Conservation (phyloP, 1,140 invertebrate species). For the Akabosia matsudoensis region DNA sequence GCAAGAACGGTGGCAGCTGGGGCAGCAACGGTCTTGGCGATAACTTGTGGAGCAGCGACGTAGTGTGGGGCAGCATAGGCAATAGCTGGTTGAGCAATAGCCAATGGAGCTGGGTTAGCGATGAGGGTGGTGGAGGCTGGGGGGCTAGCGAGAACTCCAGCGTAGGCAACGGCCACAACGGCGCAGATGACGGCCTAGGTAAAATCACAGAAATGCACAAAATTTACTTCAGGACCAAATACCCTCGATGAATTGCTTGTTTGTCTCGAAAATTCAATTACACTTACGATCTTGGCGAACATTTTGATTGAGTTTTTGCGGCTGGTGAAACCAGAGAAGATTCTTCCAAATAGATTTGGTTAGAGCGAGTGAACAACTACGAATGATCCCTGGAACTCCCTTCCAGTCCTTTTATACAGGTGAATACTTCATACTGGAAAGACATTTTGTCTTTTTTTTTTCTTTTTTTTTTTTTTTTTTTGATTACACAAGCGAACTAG, state of each 20-base stretch:
- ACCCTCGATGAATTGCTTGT: not conserved
- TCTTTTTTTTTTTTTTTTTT: too few species aligned
- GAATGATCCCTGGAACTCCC: slow-evolving; percentile 20
- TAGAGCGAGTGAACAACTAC: slow-evolving; percentile 20
- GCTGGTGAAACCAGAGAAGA: slow-evolving; percentile 1
- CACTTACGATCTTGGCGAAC: slow-evolving; percentile 38
- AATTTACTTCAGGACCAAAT: not conserved
- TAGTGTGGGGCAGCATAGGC: slow-evolving; percentile 5
- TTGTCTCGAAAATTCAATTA: not conserved
- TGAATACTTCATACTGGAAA: not conserved
- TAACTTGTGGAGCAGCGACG: not conserved
- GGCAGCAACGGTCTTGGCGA: slow-evolving; percentile 19
- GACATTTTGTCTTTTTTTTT: too few species aligned
- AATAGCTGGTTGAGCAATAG: not conserved
- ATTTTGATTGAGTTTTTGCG: slow-evolving; percentile 26
- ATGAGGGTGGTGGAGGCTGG: slow-evolving; percentile 1
- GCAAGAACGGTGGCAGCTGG: slow-evolving; percentile 43
- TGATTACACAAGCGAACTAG: not conserved
- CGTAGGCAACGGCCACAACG: slow-evolving; percentile 34
- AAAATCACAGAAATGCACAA: not conserved
- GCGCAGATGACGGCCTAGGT: slow-evolving; percentile 31
- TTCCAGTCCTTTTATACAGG: slow-evolving; percentile 19
- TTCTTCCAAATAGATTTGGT: slow-evolving; percentile 15
- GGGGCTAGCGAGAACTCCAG: slow-evolving; percentile 12
- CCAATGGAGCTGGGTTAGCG: not conserved